Base-by-base conservation (phyloP, 2,888 invertebrate species). In the Megaustenia siamemsis region DNA sequence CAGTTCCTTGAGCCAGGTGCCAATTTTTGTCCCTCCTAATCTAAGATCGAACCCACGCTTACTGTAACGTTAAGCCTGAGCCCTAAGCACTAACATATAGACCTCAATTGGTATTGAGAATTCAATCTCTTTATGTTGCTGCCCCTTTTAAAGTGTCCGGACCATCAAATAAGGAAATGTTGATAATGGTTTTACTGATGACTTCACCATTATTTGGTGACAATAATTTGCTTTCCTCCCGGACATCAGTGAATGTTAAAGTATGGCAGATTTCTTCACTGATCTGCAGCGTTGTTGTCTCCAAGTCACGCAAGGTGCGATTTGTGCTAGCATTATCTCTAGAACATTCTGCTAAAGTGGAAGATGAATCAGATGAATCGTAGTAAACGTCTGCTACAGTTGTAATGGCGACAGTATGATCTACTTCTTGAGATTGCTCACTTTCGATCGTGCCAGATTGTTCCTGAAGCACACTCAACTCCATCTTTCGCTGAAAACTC, bases 381-480 rank as follows among this genome's bases (percentile, higher is more conserved):
- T 35, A 5, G 66, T 63, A 60, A 28, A 32, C 28, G 24, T 63
- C 68, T n/a, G 69, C n/a, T 10, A 43, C 3, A 71, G 3, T 0
- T n/a, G 5, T 43, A 6, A 43, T 18, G 43, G 8, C 8, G 2
- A n/a, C 69, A n/a, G 43, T 71, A n/a, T 77, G 60, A 12, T 28
- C 15, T 21, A 28, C 15, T 43, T 32, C 79, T 4, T n/a, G 24
- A 18, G 28, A 8, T 10, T 45, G 35, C 5, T 80, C 80, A 38
- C 53, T 53, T 12, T 80, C 80, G 21, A 24, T 21, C 32, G 35
- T 1, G 32, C 32, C 35, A 53, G 32, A 56, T 28, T 73, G 71
- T n/a, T 82, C 81, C n/a, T 38, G 53, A 12, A 82, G 69, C 18
- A 38, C 81, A 56, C 81, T 82, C 40, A 82, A 40, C 56, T 82